Percentiles rank a stretch among this genome's conserved stretches.
These are phyloP conservation scores for Himalopsyche phryganea DNA, from an alignment of 1,140 invertebrate genomes.

Conservation along the genomic window DNA sequence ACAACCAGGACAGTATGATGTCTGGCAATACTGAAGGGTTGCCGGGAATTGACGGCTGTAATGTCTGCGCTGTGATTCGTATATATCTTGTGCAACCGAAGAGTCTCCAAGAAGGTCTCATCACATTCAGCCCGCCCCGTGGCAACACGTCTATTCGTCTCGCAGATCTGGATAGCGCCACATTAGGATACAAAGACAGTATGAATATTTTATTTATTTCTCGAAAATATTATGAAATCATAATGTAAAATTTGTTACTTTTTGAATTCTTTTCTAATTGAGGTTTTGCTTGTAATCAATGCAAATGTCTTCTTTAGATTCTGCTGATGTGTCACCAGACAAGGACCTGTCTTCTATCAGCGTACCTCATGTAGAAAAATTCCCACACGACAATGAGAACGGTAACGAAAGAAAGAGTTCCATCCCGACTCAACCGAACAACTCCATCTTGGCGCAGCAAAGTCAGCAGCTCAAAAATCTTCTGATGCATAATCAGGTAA, in stretches of 20 bases:
- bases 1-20: conserved; percentile 16
- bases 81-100: conserved; percentile 87
- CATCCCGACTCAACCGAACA: conserved; percentile 30
- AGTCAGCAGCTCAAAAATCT: conserved; percentile 52
- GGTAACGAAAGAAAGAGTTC: conserved; percentile 3
- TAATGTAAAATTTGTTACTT: no score
- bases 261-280: no score
- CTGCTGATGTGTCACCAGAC: no score
- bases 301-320: no score
- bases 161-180: background rate
- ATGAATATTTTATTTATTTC: background rate
- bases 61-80: conserved; percentile 57
- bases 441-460: conserved; percentile 50
- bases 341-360: conserved; percentile 16
- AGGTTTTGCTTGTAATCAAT: no score
- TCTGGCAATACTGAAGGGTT: conserved; percentile 23
- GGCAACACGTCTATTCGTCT: conserved; percentile 4
- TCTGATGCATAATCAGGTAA: conserved; percentile 45
- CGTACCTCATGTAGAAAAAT: background rate
- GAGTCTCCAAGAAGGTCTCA: conserved; percentile 80
- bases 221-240: no score
- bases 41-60: conserved; percentile 42
- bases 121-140: conserved; percentile 62
- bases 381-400: conserved; percentile 5
- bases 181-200: conserved; percentile 18